Evolutionary conservation across 2,113 vertebrate genomes (phyloP).

Genomic region (Misgurnus anguillicaudatus): DNA sequence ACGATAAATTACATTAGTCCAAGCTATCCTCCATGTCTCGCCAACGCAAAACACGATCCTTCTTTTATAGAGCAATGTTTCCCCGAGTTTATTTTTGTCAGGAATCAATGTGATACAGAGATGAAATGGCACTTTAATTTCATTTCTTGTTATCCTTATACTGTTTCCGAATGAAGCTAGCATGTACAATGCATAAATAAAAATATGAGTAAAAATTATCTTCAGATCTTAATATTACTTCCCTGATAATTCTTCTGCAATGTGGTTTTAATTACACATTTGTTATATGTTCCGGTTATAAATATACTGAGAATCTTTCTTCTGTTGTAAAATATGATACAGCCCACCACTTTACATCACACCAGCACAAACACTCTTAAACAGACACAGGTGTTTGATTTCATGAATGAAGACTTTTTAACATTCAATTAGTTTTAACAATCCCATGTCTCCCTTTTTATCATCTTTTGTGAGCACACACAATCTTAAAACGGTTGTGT

Average conservation of each 20-base stretch:
- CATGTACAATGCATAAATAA: background rate
- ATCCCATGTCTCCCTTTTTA: conserved; percentile 36
- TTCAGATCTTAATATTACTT: background rate
- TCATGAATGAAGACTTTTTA: conserved; percentile 53
- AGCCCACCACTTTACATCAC: background rate
- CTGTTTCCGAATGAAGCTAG: background rate
- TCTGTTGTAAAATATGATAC: conserved; percentile 13
- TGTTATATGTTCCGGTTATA: background rate
- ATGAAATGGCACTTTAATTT: conserved; percentile 57
- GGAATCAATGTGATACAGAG: conserved; percentile 68
- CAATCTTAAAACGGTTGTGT: too few relatives aligned
- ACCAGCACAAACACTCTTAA: background rate
- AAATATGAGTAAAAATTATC: background rate
- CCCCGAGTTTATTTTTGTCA: conserved; percentile 65
- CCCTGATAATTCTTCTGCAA: background rate
- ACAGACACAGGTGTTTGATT: conserved; percentile 54
- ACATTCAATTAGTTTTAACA: conserved; percentile 54
- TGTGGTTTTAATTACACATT: background rate
- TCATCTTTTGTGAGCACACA: conserved; percentile 34
- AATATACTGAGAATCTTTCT: conserved; percentile 1
- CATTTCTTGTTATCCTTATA: conserved; percentile 45
- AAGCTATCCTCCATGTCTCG: conserved; percentile 33
- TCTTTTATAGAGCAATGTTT: conserved; percentile 64
- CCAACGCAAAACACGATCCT: conserved; percentile 62
- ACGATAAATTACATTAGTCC: conserved; percentile 58